These are phyloP conservation scores for Leucophenga montana DNA, from an alignment of 2,888 invertebrate species.

Conservation along the genomic window DNA sequence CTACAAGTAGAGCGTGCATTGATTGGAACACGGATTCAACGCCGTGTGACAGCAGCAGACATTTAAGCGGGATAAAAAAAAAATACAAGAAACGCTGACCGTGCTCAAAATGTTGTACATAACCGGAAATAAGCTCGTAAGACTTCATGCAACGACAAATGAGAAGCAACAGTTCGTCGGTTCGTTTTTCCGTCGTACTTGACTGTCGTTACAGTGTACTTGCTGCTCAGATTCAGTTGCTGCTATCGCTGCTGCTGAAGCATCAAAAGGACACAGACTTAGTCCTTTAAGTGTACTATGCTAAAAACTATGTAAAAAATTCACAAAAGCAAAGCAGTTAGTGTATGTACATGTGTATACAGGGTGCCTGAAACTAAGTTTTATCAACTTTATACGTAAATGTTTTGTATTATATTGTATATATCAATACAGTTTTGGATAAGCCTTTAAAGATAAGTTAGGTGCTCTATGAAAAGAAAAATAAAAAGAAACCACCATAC, in stretches of 20 bases:
- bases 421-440: no score
- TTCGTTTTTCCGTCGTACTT: neutral
- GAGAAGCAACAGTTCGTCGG: constrained; percentile 30
- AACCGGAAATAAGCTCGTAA: neutral
- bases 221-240: constrained; percentile 15
- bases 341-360: neutral
- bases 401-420: no score
- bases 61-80: no score
- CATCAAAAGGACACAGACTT: constrained; percentile 9
- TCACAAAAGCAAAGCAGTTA: neutral
- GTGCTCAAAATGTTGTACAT: no score
- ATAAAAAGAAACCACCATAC: no score
- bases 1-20: constrained; percentile 33
- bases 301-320: neutral
- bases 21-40: no score
- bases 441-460: no score
- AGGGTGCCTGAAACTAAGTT: neutral
- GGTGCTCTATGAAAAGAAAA: no score
- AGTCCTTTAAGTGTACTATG: constrained; percentile 12
- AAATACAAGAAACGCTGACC: no score
- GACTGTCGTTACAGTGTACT: neutral
- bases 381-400: no score
- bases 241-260: neutral
- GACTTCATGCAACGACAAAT: constrained; percentile 29
- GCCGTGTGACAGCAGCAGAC: constrained; percentile 3